These are phyloP conservation scores for Drepana falcataria DNA, from an alignment of 2,888 invertebrate genomes.

Conservation along the genomic window DNA sequence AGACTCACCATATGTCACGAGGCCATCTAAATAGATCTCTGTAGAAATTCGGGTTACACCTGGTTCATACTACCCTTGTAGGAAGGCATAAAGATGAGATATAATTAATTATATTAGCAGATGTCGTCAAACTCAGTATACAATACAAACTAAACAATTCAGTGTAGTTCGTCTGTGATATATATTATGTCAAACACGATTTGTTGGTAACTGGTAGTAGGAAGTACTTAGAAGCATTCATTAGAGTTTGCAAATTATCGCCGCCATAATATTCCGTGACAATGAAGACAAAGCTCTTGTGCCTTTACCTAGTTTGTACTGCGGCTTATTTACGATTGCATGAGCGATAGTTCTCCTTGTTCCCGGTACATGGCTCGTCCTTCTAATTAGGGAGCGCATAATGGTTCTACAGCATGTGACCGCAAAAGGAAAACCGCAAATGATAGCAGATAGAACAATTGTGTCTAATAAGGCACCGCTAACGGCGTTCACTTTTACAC, in stretches of 20 bases:
- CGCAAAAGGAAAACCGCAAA: constrained; percentile 51
- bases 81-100: too few species aligned
- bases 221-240: background rate
- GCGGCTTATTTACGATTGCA: constrained; percentile 23
- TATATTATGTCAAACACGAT: background rate
- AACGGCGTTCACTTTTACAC: constrained; percentile 12
- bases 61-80: too few species aligned
- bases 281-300: background rate
- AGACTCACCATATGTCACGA: too few species aligned
- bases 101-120: too few species aligned
- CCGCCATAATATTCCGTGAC: background rate
- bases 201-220: background rate
- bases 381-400: constrained; percentile 55
- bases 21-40: too few species aligned
- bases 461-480: constrained; percentile 42
- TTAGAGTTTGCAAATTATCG: background rate
- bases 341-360: constrained; percentile 21
- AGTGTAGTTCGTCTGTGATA: too few species aligned
- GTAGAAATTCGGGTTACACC: too few species aligned
- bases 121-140: too few species aligned
- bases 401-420: constrained; percentile 42
- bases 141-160: too few species aligned
- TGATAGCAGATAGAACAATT: constrained; percentile 44
- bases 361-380: constrained; percentile 26
- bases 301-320: background rate